These are phyloP conservation scores for Morinoia aosen DNA, from an alignment of 2,888 invertebrate species.

Conservation along the genomic window DNA sequence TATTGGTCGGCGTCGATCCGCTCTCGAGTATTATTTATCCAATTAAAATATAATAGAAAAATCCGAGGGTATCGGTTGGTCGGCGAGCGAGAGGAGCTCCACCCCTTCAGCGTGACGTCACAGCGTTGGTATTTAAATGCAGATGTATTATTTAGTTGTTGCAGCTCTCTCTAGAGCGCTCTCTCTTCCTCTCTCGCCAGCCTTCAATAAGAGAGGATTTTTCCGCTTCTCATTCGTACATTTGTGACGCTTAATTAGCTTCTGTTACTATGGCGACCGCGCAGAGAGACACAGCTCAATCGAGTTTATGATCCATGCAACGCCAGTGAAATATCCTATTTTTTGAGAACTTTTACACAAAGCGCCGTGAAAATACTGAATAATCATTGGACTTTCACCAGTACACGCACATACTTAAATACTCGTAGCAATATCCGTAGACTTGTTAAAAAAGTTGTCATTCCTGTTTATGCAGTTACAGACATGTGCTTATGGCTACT, in stretches of 20 bases:
- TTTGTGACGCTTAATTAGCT: slow-evolving; percentile 32
- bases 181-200: slow-evolving; percentile 22
- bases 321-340: not conserved
- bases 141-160: slow-evolving; percentile 55
- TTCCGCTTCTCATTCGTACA: slow-evolving; percentile 39
- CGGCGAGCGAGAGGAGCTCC: slow-evolving; percentile 11
- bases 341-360: not conserved
- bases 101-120: slow-evolving; percentile 36
- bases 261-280: slow-evolving; percentile 35
- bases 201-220: slow-evolving; percentile 41
- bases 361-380: not conserved
- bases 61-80: slow-evolving; percentile 43
- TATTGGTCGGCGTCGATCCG: slow-evolving; percentile 12
- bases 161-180: slow-evolving; percentile 32
- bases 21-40: slow-evolving; percentile 55
- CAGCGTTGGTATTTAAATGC: slow-evolving; percentile 51
- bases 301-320: slow-evolving; percentile 30
- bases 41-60: slow-evolving; percentile 55
- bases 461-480: no score
- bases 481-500: no score
- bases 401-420: not conserved
- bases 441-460: not conserved
- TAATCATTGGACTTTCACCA: not conserved
- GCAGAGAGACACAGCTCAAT: not conserved
- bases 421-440: not conserved